Evolutionary conservation across 2,113 vertebrate species (phyloP), one percentile per base, ranked within the genome.

Genomic region (Caretta caretta): DNA sequence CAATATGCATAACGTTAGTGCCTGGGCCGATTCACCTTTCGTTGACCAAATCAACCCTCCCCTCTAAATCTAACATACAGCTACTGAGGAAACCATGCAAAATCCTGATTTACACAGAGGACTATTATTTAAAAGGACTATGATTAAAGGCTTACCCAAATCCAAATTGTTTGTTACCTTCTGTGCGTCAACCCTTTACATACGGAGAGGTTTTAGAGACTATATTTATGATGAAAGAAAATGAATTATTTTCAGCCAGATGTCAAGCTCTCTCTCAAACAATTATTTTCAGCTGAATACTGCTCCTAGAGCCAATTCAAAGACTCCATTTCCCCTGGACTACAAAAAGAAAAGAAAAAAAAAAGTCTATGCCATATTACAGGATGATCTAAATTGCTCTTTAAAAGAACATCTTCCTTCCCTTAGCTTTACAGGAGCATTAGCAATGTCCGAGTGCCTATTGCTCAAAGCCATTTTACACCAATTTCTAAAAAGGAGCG

Each of bases 391-490:
- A 59, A 62, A 84, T 84, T 62, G 57, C 56, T 48, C 27, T 83
- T 72, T 92, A 89, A 94, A 94, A 93, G 95, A 91, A 93, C 93
- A 65, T 65, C 57, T 91, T 92, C 82, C 90, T 94, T 7, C 6
- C 49, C 95, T 96, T 93, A 90, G 91, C 75, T 92, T 27, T 49
- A 90, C 35, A 57, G 88, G 91, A 91, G 79, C 14, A n/a, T 84
- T 84, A 82, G 50, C 92, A 92, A 90, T 90, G 91, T 95, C 93
- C 91, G 84, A 54, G 87, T 93, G 51, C 88, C 84, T 86, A 78
- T 84, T 90, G 81, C 2, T 88, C 72, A 96, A 94, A 90, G 90
- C 86, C 88, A 92, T 95, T 96, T 91, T 91, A 96, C 94, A 92
- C 96, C 91, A 87, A 83, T 94, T 35, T 65, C 88, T 11, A 38